A percentile compares a stretch with the other conserved stretches of the same genome.
These are phyloP conservation scores for Serilophus lunatus DNA, from an alignment of 2,113 vertebrate species.

Conservation along the genomic window DNA sequence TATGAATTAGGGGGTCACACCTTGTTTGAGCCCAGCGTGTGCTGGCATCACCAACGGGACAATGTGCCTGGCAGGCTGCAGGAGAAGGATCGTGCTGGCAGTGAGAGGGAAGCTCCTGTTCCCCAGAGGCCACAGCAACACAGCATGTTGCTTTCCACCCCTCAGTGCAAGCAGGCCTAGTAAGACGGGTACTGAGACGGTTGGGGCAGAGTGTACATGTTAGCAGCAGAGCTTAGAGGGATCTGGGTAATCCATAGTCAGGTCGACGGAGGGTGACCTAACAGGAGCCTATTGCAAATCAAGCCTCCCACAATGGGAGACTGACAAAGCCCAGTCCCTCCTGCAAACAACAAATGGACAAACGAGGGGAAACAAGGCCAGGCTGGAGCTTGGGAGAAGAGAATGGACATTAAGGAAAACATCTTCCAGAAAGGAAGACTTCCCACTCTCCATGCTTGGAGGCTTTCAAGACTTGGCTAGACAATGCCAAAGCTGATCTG, in stretches of 20 bases:
- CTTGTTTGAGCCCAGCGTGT: background rate
- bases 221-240: background rate
- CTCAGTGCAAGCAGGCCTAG: fast-evolving
- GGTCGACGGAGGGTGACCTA: background rate
- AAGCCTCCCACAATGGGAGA: fast-evolving
- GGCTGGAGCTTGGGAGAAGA: background rate
- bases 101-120: background rate
- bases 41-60: fast-evolving
- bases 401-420: background rate
- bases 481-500: background rate
- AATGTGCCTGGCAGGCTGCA: background rate
- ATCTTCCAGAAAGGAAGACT: background rate
- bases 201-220: fast-evolving
- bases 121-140: fast-evolving
- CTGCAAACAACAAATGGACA: background rate
- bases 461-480: background rate
- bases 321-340: background rate
- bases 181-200: background rate
- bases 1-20: background rate
- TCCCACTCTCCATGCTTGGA: background rate
- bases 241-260: background rate
- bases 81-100: fast-evolving
- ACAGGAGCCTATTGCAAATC: background rate
- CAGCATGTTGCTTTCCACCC: fast-evolving
- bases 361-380: background rate